Base-by-base conservation (phyloP, 2,888 invertebrate species). In the Melieria omissa region DNA sequence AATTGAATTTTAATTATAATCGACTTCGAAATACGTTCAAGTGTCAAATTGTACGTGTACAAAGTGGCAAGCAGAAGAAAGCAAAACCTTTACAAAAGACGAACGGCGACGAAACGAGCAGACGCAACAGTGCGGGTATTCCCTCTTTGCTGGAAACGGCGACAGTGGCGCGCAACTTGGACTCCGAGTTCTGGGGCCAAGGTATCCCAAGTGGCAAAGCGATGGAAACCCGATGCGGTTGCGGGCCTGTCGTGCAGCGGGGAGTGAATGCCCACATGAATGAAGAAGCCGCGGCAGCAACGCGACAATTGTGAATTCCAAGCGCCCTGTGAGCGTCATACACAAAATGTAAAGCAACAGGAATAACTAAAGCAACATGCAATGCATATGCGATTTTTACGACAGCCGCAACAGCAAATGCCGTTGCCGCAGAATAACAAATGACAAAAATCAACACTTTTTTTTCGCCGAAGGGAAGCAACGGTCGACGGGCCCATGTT, bases 1-100 rank as follows among this genome's bases (percentile, higher is more conserved):
- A 71, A 71, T 65, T 65, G 65, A 65, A 71, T 65, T 60, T 61
- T 71, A 70, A 65, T 70, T 57, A 64, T 29, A 29, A 10, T 64
- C 12, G 29, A 65, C 58, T 65, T 64, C 47, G 47, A 12, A 44
- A 42, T 60, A 60, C 42, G 29, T 65, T 54, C 65, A 60, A 65
- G 60, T 70, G 58, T 60, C 65, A 60, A 70, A 65, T 47, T 69
- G 61, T 14, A 65, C 14, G 29, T 29, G 29, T 29, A 29, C 52
- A 61, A 52, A 60, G 55, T 16, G n/a, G 41, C 45, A 54, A 65
- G 16, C 46, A 54, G 44, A 61, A 62, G 29, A 52, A n/a, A 52
- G 46, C 8, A 29, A 58, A 58, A n/a, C 14, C 12, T 8, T 52
- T 52, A 9, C 14, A 52, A 52, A 52, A 44, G 9, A n/a, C 12